These are phyloP conservation scores for Mamestra configurata DNA, from an alignment of 1,140 invertebrate species.

Conservation along the genomic window DNA sequence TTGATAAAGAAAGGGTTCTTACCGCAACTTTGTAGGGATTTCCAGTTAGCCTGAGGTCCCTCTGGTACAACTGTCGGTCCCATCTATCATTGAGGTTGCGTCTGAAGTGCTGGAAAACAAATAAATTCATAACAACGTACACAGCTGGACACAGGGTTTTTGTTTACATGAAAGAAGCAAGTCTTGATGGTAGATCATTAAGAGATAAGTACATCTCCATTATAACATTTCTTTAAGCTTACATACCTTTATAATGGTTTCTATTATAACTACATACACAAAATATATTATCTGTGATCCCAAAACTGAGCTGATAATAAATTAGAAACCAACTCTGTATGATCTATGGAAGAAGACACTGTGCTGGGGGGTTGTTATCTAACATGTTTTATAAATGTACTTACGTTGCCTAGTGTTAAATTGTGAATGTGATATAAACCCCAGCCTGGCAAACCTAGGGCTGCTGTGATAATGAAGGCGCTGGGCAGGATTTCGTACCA, in stretches of 20 bases:
- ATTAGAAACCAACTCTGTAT: background rate
- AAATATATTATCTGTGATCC: slow-evolving; percentile 19
- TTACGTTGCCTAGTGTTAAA: slow-evolving; percentile 89
- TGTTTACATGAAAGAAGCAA: too few relatives aligned
- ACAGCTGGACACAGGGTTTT: background rate
- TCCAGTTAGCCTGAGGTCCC: slow-evolving; percentile 87
- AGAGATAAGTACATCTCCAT: too few relatives aligned
- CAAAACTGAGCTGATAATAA: background rate
- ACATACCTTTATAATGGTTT: too few relatives aligned
- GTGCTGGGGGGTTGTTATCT: slow-evolving; percentile 65
- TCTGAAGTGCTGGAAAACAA: slow-evolving; percentile 83
- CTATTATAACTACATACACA: background rate
- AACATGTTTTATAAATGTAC: slow-evolving; percentile 67
- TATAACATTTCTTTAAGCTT: too few relatives aligned
- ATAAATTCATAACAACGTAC: background rate
- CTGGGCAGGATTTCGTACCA: slow-evolving; percentile 91
- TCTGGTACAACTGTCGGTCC: slow-evolving; percentile 86
- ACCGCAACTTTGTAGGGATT: slow-evolving; percentile 88
- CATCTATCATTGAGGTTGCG: slow-evolving; percentile 85
- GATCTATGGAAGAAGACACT: slow-evolving; percentile 35
- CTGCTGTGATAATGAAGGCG: slow-evolving; percentile 88
- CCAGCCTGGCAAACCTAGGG: slow-evolving; percentile 88
- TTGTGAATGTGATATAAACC: slow-evolving; percentile 89
- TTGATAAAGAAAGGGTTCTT: too few relatives aligned
- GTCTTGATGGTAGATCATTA: too few relatives aligned